Percentiles rank a stretch among this genome's conserved stretches.
These are phyloP conservation scores for Ommatoiulus sabulosus DNA, from an alignment of 2,888 invertebrate species.

Conservation along the genomic window DNA sequence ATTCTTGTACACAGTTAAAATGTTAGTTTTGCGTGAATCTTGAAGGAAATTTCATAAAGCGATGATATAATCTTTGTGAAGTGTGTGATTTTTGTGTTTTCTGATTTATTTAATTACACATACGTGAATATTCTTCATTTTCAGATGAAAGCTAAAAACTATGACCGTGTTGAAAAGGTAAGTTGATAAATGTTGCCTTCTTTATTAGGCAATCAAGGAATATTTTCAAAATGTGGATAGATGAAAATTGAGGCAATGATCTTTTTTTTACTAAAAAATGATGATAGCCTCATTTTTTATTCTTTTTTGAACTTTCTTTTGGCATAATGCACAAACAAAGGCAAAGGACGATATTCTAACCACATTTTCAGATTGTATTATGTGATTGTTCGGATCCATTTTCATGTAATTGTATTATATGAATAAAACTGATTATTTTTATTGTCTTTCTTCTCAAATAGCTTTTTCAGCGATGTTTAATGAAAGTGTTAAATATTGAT, in stretches of 20 bases:
- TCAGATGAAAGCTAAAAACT: constrained; percentile 97
- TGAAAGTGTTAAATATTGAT: constrained; percentile 98
- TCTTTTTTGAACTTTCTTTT: neutral
- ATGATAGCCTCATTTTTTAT: neutral
- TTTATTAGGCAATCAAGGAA: constrained; percentile 30
- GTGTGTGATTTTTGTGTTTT: constrained; percentile 8
- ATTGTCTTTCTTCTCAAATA: constrained; percentile 67
- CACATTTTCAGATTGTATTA: neutral
- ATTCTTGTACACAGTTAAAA: neutral
- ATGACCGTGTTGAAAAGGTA: constrained; percentile 99
- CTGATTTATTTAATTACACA: constrained; percentile 49
- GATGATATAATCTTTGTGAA: neutral
- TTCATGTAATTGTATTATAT: neutral
- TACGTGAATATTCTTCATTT: constrained; percentile 61
- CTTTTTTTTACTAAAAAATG: neutral
- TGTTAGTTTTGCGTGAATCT: neutral
- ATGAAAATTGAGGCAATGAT: too few relatives aligned
- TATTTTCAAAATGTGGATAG: neutral
- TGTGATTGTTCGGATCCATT: neutral
- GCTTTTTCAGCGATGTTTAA: constrained; percentile 97
- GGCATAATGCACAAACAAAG: neutral
- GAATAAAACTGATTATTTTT: neutral
- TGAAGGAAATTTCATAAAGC: constrained; percentile 17
- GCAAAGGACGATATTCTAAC: neutral
- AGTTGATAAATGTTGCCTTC: constrained; percentile 65